A percentile compares a stretch with the other conserved stretches of the same genome.
These are phyloP conservation scores for Nothobranchius kuhntae DNA, from an alignment of 2,113 vertebrate species.

Conservation along the genomic window DNA sequence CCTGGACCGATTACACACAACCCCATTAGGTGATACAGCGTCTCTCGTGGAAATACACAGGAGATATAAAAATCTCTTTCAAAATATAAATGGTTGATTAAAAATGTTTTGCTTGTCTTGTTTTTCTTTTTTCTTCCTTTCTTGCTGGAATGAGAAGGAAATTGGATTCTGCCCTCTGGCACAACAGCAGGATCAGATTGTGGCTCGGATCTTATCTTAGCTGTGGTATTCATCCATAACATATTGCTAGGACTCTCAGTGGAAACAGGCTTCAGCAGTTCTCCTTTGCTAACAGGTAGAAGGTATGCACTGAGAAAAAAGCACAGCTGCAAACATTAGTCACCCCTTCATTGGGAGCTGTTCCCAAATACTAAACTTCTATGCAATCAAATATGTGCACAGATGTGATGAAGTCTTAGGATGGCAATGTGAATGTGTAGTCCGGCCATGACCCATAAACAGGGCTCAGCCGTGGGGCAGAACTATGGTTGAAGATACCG, in stretches of 20 bases:
- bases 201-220: constrained; percentile 68
- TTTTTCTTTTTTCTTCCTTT: constrained; percentile 45
- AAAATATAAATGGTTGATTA: constrained; percentile 61
- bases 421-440: too few species aligned
- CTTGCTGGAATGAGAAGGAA: constrained; percentile 49
- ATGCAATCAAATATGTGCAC: constrained; percentile 1
- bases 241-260: constrained; percentile 61
- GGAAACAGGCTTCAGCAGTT: constrained; percentile 55
- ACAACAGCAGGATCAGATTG: constrained; percentile 70
- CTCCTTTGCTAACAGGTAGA: constrained; percentile 43
- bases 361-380: not conserved
- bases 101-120: constrained; percentile 46
- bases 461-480: too few species aligned
- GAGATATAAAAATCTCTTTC: constrained; percentile 49
- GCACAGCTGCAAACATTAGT: constrained; percentile 2
- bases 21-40: constrained; percentile 27
- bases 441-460: too few species aligned
- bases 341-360: not conserved
- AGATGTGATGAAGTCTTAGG: not conserved
- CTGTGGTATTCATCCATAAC: constrained; percentile 61
- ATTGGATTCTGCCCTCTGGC: constrained; percentile 73
- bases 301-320: constrained; percentile 7
- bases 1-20: constrained; percentile 31
- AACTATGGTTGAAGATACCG: too few species aligned
- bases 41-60: constrained; percentile 45